Evolutionary conservation across 2,797 vertebrate genomes (phyloP).

Genomic region (Paedocypris micromegethes): DNA sequence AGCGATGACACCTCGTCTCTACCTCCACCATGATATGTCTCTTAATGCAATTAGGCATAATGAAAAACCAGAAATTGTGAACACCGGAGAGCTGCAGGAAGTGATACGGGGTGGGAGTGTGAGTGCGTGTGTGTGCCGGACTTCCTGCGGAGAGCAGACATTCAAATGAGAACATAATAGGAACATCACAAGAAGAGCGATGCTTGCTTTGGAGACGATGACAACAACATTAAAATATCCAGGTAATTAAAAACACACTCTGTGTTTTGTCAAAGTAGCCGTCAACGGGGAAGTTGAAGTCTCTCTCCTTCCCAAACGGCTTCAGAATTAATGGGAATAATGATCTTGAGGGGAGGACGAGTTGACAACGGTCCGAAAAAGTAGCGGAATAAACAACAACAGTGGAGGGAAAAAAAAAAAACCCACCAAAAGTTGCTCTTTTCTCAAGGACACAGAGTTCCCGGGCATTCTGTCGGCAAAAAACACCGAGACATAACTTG

Average conservation of each 20-base stretch:
- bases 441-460: slow-evolving; percentile 60
- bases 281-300: slow-evolving; percentile 56
- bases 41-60: slow-evolving; percentile 70
- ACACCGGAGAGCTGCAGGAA: slow-evolving; percentile 33
- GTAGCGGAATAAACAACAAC: slow-evolving; percentile 37
- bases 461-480: slow-evolving; percentile 54
- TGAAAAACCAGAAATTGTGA: slow-evolving; percentile 53
- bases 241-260: slow-evolving; percentile 71
- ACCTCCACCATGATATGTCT: slow-evolving; percentile 70
- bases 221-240: slow-evolving; percentile 65
- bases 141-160: slow-evolving; percentile 67
- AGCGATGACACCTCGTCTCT: slow-evolving; percentile 60
- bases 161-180: slow-evolving; percentile 72
- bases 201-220: slow-evolving; percentile 60
- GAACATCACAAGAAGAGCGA: slow-evolving; percentile 63
- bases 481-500: slow-evolving; percentile 62
- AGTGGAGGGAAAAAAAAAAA: slow-evolving; percentile 47
- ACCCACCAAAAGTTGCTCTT: slow-evolving; percentile 65
- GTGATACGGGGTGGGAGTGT: slow-evolving; percentile 35
- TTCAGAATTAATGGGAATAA: slow-evolving; percentile 54
- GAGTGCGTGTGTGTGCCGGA: slow-evolving; percentile 38
- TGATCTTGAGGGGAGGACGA: slow-evolving; percentile 48
- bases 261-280: slow-evolving; percentile 71
- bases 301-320: slow-evolving; percentile 26
- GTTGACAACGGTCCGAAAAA: slow-evolving; percentile 20